Evolutionary conservation across 1,140 invertebrate genomes (phyloP), one percentile per base, ranked within the genome.

Genomic region (Drosophila burlai): DNA sequence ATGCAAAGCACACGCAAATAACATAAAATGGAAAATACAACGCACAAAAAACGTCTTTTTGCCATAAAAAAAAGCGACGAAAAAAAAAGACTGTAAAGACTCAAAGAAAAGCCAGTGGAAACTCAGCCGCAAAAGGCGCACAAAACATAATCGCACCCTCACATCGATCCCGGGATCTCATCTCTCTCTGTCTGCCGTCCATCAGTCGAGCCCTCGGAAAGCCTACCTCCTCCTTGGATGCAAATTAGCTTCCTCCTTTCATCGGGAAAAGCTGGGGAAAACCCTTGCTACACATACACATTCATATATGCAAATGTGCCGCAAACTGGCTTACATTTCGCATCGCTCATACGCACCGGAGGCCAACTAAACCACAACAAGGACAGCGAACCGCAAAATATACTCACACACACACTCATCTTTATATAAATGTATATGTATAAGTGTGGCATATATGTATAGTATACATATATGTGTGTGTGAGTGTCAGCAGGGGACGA

Each of bases 1-100:
- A 86, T 85, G 82, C 79, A 79, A 82, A 86, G 78, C 82, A 84
- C 82, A 85, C 73, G 38, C 45, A 86, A 84, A 84, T 75, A 84
- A 85, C 74, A 82, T 79, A 76, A 81, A 72, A 66, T 65, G 60
- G 36, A 49, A 65, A 66, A 65, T 67, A 64, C 65, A 46, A 58
- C 15, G 31, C 49, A 54, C 18, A 61, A 62, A 55, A 61, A 62
- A 55, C 29, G 71, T 75, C 72, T 75, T 43, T 24, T 65, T 43
- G 21, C 46, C 73, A 77, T 77, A 77, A 77, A 77, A 77, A 77
- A 77, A 77, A 60, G 63, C 45, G 52, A 13, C 52, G 26, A 71
- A 72, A 57, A 72, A 69, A 47, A 42, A 21, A 11, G 1, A 15
- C 26, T 11, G 13, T 13, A 55, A 31, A 42, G 21, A 38, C 36